Evolutionary conservation across 1,140 invertebrate species (phyloP).

Genomic region (Eriosoma lanigerum): DNA sequence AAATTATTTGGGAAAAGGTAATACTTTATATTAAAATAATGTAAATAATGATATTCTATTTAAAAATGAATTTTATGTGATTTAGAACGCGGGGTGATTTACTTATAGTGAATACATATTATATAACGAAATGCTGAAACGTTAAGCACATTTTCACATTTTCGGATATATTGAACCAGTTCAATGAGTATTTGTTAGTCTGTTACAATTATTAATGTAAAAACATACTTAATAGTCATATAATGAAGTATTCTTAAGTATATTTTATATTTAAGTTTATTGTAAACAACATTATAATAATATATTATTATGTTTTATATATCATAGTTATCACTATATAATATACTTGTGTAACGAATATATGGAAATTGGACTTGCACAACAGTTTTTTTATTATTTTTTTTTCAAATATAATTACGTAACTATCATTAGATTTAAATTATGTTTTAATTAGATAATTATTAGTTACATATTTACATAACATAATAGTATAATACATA

Average conservation of each 20-base stretch:
- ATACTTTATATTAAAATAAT: too few species aligned
- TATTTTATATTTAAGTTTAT: too few species aligned
- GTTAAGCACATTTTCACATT: neutral
- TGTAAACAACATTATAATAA: too few species aligned
- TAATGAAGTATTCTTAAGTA: too few species aligned
- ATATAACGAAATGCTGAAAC: neutral
- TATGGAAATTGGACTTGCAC: conserved; percentile 29
- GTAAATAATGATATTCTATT: neutral
- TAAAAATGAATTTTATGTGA: conserved; percentile 12
- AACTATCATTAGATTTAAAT: neutral
- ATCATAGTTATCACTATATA: too few species aligned
- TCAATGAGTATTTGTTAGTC: neutral
- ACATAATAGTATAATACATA: too few species aligned
- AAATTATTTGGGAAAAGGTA: neutral
- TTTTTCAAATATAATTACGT: neutral
- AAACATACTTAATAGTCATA: too few species aligned
- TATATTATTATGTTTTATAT: too few species aligned
- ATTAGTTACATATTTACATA: too few species aligned
- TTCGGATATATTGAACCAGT: neutral
- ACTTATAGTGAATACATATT: neutral
- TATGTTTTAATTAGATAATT: too few species aligned
- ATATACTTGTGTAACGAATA: conserved; percentile 29
- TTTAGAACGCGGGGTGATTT: neutral
- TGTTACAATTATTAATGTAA: neutral
- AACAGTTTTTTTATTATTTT: neutral